Conservation (phyloP, 2,888 invertebrate species). For the Acleris cristana region DNA sequence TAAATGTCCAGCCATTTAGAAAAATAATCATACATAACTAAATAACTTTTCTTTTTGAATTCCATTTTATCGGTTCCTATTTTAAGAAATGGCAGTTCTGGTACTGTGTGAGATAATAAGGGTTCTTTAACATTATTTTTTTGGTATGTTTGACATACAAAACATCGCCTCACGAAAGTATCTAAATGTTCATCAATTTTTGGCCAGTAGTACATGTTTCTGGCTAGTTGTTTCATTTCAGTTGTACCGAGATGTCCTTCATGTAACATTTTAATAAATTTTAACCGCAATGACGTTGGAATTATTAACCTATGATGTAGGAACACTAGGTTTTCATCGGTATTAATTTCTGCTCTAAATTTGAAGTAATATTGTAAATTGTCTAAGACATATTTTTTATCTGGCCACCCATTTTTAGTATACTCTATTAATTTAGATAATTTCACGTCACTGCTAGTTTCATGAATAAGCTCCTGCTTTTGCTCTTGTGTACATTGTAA, state of each 20-base stretch:
- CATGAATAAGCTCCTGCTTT: slow-evolving; percentile 29
- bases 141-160: slow-evolving; percentile 42
- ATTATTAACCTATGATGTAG: slow-evolving; percentile 37
- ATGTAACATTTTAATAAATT: too few relatives aligned
- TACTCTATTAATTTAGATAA: slow-evolving; percentile 23
- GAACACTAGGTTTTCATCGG: slow-evolving; percentile 37
- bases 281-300: slow-evolving; percentile 38
- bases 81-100: slow-evolving; percentile 40
- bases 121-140: slow-evolving; percentile 41
- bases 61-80: slow-evolving; percentile 20
- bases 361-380: slow-evolving; percentile 35
- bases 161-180: slow-evolving; percentile 39
- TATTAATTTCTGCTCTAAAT: slow-evolving; percentile 28
- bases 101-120: slow-evolving; percentile 35
- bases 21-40: slow-evolving; percentile 31
- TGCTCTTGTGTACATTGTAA: slow-evolving; percentile 39
- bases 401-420: slow-evolving; percentile 39
- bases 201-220: slow-evolving; percentile 52
- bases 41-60: too few relatives aligned
- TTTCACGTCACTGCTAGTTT: slow-evolving; percentile 35
- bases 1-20: slow-evolving; percentile 21
- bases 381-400: slow-evolving; percentile 33
- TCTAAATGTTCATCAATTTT: slow-evolving; percentile 48
- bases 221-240: slow-evolving; percentile 48
- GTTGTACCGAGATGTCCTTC: slow-evolving; percentile 41